Conservation (phyloP, 92 coral and sea anemone species). For the Umimayanthus chanpuru region DNA sequence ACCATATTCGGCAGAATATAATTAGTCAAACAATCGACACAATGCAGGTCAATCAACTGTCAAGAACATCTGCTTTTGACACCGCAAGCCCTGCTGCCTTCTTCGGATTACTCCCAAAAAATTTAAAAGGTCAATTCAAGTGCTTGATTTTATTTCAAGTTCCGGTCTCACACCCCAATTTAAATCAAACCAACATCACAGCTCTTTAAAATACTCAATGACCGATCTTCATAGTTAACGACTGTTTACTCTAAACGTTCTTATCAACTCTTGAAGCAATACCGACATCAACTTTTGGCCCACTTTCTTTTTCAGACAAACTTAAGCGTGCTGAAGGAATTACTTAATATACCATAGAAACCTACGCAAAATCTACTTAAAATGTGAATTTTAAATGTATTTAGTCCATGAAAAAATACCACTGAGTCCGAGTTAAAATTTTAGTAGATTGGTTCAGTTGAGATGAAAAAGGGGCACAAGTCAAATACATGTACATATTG, state of each 20-base stretch:
- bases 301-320: conserved; percentile 6
- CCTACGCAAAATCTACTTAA: background rate
- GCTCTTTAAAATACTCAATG: background rate
- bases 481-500: too few relatives aligned
- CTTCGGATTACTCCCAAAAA: background rate
- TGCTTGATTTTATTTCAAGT: background rate
- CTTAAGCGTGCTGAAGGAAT: conserved; percentile 7
- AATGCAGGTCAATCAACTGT: conserved; percentile 43
- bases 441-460: too few relatives aligned
- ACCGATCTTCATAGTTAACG: conserved; percentile 4
- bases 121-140: background rate
- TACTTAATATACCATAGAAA: background rate
- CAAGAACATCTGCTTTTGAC: conserved; percentile 30
- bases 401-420: background rate
- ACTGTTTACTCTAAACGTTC: conserved; percentile 2
- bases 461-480: too few relatives aligned
- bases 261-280: background rate
- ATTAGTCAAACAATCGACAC: conserved; percentile 61
- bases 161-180: background rate
- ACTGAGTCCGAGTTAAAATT: too few relatives aligned
- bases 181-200: too few relatives aligned
- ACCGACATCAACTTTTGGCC: background rate
- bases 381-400: background rate
- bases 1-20: conserved; percentile 74
- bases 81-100: background rate